Evolutionary conservation across 2,797 vertebrate species (phyloP), one percentile per base, ranked within the genome.

Genomic region (Eulemur rubriventer): DNA sequence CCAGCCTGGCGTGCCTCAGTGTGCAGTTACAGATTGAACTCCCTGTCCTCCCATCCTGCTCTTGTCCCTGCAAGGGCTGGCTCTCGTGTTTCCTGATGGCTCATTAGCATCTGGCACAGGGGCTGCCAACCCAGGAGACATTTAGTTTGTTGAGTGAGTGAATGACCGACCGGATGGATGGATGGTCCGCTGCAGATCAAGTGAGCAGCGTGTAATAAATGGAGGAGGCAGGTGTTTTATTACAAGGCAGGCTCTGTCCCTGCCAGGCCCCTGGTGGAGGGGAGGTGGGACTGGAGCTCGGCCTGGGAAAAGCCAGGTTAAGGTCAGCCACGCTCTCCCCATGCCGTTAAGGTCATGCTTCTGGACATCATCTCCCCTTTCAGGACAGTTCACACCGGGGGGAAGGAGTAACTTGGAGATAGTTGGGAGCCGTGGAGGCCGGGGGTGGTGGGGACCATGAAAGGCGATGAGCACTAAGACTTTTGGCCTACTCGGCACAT

Each of bases 381-480:
- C 38, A 41, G 72, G 81, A n/a, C 57, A 20, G 33, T 9, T 83
- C 61, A n/a, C 5, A 3, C 33, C 38, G 61, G 18, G 57, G 14
- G 4, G 12, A 9, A 16, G 55, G 26, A 22, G 16, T 61, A 26
- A 48, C 50, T 30, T 33, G 4, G 81, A 55, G 50, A 4, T 8
- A 2, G 57, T 18, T 89, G 55, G 63, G 35, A 46, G 9, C 17
- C 6, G 0, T 10, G 3, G 2, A 50, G 48, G 83, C 3, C 55
- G 22, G 10, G 28, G 1, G 4, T 26, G 24, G 24, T 5, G 24
- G 2, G 28, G 35, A 18, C 22, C 2, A 0, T 0, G 4, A 3
- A 8, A 6, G 33, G 57, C n/a, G 50, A 6, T 12, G 17, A 67
- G 85, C 46, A 4, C 41, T 8, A 18, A 22, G 18, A 0, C 20